These are phyloP conservation scores for Camponotus vicinus DNA, from an alignment of 1,140 invertebrate species.

Conservation along the genomic window DNA sequence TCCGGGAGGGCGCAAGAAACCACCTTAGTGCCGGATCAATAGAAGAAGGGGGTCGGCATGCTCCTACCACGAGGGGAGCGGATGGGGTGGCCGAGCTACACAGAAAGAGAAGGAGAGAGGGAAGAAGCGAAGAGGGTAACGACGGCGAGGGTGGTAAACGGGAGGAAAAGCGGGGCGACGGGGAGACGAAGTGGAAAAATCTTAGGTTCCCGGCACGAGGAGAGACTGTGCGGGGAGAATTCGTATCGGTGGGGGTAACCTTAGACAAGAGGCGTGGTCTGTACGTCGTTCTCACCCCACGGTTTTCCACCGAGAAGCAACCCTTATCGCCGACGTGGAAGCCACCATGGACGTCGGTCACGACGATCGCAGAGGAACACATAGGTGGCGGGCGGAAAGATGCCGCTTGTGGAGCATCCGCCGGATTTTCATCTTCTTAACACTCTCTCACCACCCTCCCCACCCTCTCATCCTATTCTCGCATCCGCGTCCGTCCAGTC, in stretches of 20 bases:
- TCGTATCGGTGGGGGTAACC: conserved; percentile 81
- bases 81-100: conserved; percentile 57
- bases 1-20: conserved; percentile 81
- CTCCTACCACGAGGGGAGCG: conserved; percentile 76
- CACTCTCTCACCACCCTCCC: conserved; percentile 22
- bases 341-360: conserved; percentile 73
- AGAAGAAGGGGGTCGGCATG: conserved; percentile 76
- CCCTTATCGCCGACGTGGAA: conserved; percentile 72
- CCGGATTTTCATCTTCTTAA: conserved; percentile 61
- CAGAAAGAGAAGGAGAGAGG: conserved; percentile 56
- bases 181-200: conserved; percentile 82
- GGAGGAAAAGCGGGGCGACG: conserved; percentile 61
- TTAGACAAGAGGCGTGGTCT: conserved; percentile 86
- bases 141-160: conserved; percentile 63
- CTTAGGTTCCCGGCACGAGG: conserved; percentile 79
- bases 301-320: conserved; percentile 75
- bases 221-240: conserved; percentile 71
- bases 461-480: conserved; percentile 1
- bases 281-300: conserved; percentile 74
- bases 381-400: conserved; percentile 66
- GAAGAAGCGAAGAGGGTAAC: conserved; percentile 71
- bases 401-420: conserved; percentile 63
- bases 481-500: conserved; percentile 16
- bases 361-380: conserved; percentile 65
- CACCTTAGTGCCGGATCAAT: conserved; percentile 83